Conservation (phyloP, 2,113 vertebrate genomes). For the Chascanopsetta lugubris region DNA sequence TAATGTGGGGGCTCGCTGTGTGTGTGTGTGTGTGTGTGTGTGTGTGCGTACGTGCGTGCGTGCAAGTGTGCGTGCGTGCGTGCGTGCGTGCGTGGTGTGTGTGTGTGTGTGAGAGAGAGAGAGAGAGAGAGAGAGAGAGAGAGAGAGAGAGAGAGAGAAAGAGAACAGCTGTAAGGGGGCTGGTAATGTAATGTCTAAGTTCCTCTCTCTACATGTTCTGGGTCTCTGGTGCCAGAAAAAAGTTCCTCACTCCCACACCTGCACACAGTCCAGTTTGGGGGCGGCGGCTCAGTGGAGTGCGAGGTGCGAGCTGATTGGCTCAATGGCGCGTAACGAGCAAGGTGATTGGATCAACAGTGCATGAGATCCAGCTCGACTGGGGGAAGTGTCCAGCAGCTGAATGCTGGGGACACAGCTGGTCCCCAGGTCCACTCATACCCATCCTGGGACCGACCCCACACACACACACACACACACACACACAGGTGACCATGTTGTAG, state of each 20-base stretch:
- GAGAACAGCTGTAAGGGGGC: slow-evolving; percentile 12
- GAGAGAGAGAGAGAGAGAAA: no score
- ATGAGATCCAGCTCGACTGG: slow-evolving; percentile 66
- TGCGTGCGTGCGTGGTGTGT: no score
- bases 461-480: slow-evolving; percentile 1
- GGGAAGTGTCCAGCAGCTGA: slow-evolving; percentile 56
- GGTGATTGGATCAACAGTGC: slow-evolving; percentile 68
- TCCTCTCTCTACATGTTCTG: background rate
- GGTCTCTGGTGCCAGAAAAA: slow-evolving; percentile 3
- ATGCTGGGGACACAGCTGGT: slow-evolving; percentile 53
- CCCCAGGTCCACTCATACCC: background rate
- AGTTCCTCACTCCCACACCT: slow-evolving; percentile 5
- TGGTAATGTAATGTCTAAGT: no score
- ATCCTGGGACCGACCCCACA: background rate
- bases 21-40: no score
- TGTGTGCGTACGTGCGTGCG: no score
- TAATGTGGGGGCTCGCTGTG: background rate
- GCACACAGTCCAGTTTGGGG: slow-evolving; percentile 18
- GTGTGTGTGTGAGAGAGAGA: no score
- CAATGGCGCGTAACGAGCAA: slow-evolving; percentile 54
- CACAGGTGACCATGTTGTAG: slow-evolving; percentile 34
- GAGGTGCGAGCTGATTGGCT: slow-evolving; percentile 53
- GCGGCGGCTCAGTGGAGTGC: slow-evolving; percentile 26
- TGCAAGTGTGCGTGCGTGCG: no score
- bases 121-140: no score